phyloP scores from a whole-genome alignment of 2,113 vertebrate species.

The Tympanuchus pallidicinctus region DNA sequence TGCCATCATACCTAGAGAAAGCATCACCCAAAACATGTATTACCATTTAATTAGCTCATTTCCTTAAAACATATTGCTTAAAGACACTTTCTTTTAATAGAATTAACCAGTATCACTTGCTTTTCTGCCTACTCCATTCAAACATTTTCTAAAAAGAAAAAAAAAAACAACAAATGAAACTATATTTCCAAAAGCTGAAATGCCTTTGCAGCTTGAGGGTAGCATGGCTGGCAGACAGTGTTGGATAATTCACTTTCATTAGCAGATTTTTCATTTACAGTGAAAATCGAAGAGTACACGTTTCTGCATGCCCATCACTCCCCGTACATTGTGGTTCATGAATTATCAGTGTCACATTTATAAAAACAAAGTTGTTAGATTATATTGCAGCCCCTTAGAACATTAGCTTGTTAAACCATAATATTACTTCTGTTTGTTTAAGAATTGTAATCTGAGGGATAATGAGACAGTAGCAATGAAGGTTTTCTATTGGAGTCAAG shows the following conservation, averaged over 20 bases:
- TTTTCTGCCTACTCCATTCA: neutral
- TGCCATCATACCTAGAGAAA: neutral
- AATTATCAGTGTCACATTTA: neutral
- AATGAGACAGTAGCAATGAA: accelerated
- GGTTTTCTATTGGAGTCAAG: neutral
- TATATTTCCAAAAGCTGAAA: neutral
- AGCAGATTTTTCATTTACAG: neutral
- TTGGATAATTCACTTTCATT: neutral
- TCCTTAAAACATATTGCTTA: neutral
- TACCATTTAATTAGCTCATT: neutral
- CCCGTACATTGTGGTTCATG: neutral
- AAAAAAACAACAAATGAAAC: no score
- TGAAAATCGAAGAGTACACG: neutral
- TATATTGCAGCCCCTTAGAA: neutral
- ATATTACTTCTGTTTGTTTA: neutral
- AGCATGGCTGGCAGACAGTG: neutral
- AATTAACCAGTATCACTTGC: neutral
- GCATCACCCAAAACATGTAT: neutral
- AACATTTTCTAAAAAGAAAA: neutral
- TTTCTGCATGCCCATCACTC: neutral
- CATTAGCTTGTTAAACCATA: neutral
- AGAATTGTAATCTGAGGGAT: neutral
- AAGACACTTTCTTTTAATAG: neutral
- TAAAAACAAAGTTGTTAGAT: neutral
- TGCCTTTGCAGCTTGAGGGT: neutral